Conservation (phyloP, 2,113 vertebrate species). For the Bostrychus sinensis region DNA sequence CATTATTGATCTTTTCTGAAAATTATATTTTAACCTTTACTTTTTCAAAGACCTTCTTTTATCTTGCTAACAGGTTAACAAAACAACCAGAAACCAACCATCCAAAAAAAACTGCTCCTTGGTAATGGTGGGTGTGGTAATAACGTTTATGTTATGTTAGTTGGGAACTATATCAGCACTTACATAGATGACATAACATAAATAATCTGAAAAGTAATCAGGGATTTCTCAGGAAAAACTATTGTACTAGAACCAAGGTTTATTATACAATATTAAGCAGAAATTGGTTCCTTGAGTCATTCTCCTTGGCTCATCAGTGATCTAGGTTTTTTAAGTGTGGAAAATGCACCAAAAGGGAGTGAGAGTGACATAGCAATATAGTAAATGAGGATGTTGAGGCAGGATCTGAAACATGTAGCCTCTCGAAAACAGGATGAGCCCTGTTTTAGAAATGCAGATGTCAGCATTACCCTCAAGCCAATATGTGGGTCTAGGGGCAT, state of each 20-base stretch:
- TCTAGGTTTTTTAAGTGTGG: background rate
- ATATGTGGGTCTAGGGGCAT: constrained; percentile 63
- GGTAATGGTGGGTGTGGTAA: background rate
- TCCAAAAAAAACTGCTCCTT: too few relatives aligned
- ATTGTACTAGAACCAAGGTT: too few relatives aligned
- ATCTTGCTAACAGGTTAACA: too few relatives aligned
- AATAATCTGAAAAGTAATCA: too few relatives aligned
- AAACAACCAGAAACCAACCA: too few relatives aligned
- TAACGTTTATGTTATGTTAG: background rate
- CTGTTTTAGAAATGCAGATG: constrained; percentile 62
- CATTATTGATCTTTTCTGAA: too few relatives aligned
- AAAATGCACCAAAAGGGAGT: background rate
- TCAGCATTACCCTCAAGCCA: constrained; percentile 66
- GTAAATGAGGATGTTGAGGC: constrained; percentile 79
- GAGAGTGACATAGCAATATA: constrained; percentile 15
- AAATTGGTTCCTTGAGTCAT: background rate
- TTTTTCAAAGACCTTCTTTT: too few relatives aligned
- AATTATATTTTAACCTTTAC: too few relatives aligned
- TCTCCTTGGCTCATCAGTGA: background rate
- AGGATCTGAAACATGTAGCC: constrained; percentile 78
- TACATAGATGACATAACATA: constrained; percentile 2
- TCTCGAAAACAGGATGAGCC: constrained; percentile 77
- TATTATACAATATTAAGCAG: background rate
- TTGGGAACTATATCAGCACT: background rate
- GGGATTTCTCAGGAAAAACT: too few relatives aligned